Conservation (phyloP, 2,797 vertebrate genomes). For the Zenarchopterus dispar region DNA sequence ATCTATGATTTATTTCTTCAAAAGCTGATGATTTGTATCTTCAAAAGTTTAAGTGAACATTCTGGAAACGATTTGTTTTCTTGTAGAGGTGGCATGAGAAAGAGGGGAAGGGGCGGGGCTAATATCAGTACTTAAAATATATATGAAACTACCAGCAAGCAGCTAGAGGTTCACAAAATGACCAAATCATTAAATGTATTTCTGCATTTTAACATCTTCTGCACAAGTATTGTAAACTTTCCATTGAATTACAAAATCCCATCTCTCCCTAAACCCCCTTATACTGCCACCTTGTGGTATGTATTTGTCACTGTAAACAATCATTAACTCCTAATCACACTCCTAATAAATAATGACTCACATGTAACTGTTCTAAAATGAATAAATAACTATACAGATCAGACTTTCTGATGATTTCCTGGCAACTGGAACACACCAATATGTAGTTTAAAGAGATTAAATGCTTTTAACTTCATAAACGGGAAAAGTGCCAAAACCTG, state of each 20-base stretch:
- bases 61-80: conserved; percentile 3
- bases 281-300: conserved; percentile 2
- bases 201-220: too few relatives aligned
- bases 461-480: not conserved
- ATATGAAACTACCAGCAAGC: not conserved
- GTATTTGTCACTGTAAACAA: not conserved
- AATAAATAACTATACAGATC: too few relatives aligned
- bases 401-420: too few relatives aligned
- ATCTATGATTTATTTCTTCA: not conserved
- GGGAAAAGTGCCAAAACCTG: too few relatives aligned
- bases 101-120: too few relatives aligned
- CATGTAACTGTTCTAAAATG: too few relatives aligned
- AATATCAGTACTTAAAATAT: not conserved
- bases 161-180: not conserved
- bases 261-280: too few relatives aligned
- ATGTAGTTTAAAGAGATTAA: not conserved
- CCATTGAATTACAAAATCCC: too few relatives aligned
- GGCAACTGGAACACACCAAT: not conserved
- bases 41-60: conserved; percentile 3
- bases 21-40: too few relatives aligned
- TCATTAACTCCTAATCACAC: not conserved
- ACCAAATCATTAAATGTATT: too few relatives aligned
- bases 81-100: not conserved
- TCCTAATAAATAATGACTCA: not conserved
- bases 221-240: too few relatives aligned